These are phyloP conservation scores for Nomia melanderi DNA, from an alignment of 1,140 invertebrate species.

Conservation along the genomic window DNA sequence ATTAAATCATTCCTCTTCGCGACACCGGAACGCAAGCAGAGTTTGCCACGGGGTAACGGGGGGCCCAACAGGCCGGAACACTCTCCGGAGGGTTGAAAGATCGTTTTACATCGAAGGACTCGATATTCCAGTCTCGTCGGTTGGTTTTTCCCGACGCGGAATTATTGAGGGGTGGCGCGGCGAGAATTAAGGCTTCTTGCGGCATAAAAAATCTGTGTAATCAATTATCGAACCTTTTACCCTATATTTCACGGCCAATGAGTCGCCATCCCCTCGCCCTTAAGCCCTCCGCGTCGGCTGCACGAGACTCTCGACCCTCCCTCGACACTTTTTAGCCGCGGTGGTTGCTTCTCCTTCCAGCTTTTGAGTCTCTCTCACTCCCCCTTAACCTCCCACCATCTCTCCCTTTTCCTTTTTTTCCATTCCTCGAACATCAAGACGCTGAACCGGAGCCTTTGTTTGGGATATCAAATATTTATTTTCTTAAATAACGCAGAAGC, in stretches of 20 bases:
- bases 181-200: slow-evolving; percentile 80
- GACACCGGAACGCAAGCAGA: not conserved
- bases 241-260: slow-evolving; percentile 80
- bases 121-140: slow-evolving; percentile 72
- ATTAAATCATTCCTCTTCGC: not conserved
- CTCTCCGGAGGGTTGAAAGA: slow-evolving; percentile 35
- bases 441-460: slow-evolving; percentile 62
- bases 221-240: slow-evolving; percentile 81
- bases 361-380: slow-evolving; percentile 1
- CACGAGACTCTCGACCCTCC: slow-evolving; percentile 63
- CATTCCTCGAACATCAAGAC: slow-evolving; percentile 10
- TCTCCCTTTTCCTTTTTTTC: not conserved
- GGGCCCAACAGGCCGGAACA: slow-evolving; percentile 23
- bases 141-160: slow-evolving; percentile 71
- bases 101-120: slow-evolving; percentile 61
- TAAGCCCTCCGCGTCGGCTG: slow-evolving; percentile 55
- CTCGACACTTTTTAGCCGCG: slow-evolving; percentile 67
- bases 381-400: not conserved
- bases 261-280: slow-evolving; percentile 70
- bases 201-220: slow-evolving; percentile 81
- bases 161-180: slow-evolving; percentile 75
- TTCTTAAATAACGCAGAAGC: slow-evolving; percentile 64
- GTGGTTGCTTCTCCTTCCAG: slow-evolving; percentile 49
- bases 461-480: slow-evolving; percentile 71
- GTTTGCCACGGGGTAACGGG: not conserved